Evolutionary conservation across 2,888 invertebrate genomes (phyloP).

Genomic region (Therioaphis trifolii): DNA sequence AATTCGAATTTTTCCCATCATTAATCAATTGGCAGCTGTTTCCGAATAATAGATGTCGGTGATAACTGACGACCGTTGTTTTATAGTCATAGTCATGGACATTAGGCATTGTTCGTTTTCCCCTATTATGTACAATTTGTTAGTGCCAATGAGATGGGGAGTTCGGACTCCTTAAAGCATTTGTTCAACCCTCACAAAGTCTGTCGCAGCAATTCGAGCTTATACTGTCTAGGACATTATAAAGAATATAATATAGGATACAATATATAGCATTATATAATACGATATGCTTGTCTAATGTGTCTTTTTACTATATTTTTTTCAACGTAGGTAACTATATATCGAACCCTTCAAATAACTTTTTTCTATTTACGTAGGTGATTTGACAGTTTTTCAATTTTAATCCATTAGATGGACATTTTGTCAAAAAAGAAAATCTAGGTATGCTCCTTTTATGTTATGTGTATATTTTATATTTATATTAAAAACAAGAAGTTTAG

Average conservation of each 20-base stretch:
- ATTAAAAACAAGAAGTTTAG: neutral
- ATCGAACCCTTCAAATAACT: neutral
- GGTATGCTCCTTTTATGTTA: neutral
- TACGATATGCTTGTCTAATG: neutral
- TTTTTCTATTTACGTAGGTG: neutral
- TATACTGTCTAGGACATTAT: neutral
- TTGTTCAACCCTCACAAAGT: constrained; percentile 38
- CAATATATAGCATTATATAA: constrained; percentile 5
- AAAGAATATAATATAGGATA: neutral
- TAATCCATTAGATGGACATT: neutral
- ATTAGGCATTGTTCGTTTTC: constrained; percentile 31
- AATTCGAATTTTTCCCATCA: constrained; percentile 14
- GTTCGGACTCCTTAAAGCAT: constrained; percentile 4
- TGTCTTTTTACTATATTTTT: constrained; percentile 4
- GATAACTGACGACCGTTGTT: constrained; percentile 14
- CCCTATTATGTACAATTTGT: constrained; percentile 36
- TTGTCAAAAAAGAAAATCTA: neutral
- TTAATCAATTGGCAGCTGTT: constrained; percentile 38
- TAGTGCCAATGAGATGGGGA: neutral
- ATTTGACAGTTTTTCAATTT: constrained; percentile 23
- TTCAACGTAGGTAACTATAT: neutral
- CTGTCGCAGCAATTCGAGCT: constrained; percentile 25
- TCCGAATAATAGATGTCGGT: neutral
- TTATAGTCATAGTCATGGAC: constrained; percentile 32
- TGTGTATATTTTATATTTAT: neutral